Evolutionary conservation across 2,888 invertebrate genomes (phyloP), one percentile per base, ranked within the genome.

Genomic region (Andrena trimmerana): DNA sequence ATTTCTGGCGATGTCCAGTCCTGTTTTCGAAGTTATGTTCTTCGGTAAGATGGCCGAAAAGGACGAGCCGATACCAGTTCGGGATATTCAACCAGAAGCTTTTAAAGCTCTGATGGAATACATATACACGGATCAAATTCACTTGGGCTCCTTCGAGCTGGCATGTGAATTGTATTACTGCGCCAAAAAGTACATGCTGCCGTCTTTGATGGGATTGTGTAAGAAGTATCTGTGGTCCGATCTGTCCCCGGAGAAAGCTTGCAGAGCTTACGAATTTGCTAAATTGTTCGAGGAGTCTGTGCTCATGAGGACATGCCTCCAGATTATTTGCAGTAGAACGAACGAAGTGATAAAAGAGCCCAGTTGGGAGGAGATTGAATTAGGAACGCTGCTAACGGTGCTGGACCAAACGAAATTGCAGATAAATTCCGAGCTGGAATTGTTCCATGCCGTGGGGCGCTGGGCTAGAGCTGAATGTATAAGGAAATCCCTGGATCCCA

Each of bases 1-100:
- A 48, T 95, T 98, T 81, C 94, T 98, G 73, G 97, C 98, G 0
- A 98, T 97, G 97, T 96, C 97, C 0, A 97, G 97, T 84, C 98
- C 98, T 0, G 98, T 98, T 0, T 98, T 98, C 91, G 97, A 98
- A 91, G 97, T 97, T 0, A 98, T 98, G 98, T 98, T 98, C 91
- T 97, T 95, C 91, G 98, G 98, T 0, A 97, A 97, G 31, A 96
- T 98, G 95, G 96, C 97, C 0, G 97, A 98, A 90, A 96, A 97
- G 87, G 95, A 96, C 83, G 96, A 96, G 87, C 97, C 97, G 0
- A 97, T 98, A 88, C 96, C 96, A 0, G 97, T 98, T 88, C 95
- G 97, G 50, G 98, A 98, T 93, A 97, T 98, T 1, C 97, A 97
- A 92, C 97, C 98, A 3, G 97, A 98, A 88, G 97, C 98, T 0